Evolutionary conservation across 2,797 vertebrate genomes (phyloP), one percentile per base, ranked within the genome.

Genomic region (Erpetoichthys calabaricus): DNA sequence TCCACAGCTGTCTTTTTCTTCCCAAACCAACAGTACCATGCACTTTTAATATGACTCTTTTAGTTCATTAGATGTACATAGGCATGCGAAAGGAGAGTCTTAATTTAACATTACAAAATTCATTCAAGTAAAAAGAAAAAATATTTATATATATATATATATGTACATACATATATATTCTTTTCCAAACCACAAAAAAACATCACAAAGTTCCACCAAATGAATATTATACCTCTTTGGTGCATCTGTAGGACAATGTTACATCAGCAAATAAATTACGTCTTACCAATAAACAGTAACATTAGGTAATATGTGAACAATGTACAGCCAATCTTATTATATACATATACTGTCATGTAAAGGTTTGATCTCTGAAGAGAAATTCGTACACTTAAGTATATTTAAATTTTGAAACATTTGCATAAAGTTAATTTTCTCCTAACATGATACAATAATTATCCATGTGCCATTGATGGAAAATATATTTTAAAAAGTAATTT

Each of bases 201-300:
- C 77, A 84, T 85, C 76, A 87, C 79, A 82, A 88, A 71, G 80
- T 82, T 80, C 89, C 87, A 94, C 90, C 89, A 89, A 89, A 92
- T 83, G 83, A 86, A 85, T 81, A 86, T 81, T 83, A 85, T 76
- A 88, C 81, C 86, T 94, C 91, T 98, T 98, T 98, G 94, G 93
- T 92, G 91, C 93, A 82, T 91, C 84, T 89, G 87, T 89, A 80
- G 76, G 79, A 76, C 73, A 74, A 67, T 74, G 79, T 77, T 80
- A 80, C 84, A 83, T 79, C 84, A 86, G 81, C 86, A 91, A 97
- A 98, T 94, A 98, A 98, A 96, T 97, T 92, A 98, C 84, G 84
- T 85, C 89, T 85, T 95, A 95, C 89, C 92, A 92, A 94, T 94
- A 83, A 83, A 89, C 80, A 85, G 80, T 74, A 67, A 75, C 78